Evolutionary conservation across 2,888 invertebrate species (phyloP), one percentile per base, ranked within the genome.

Genomic region (Melipona beecheii): DNA sequence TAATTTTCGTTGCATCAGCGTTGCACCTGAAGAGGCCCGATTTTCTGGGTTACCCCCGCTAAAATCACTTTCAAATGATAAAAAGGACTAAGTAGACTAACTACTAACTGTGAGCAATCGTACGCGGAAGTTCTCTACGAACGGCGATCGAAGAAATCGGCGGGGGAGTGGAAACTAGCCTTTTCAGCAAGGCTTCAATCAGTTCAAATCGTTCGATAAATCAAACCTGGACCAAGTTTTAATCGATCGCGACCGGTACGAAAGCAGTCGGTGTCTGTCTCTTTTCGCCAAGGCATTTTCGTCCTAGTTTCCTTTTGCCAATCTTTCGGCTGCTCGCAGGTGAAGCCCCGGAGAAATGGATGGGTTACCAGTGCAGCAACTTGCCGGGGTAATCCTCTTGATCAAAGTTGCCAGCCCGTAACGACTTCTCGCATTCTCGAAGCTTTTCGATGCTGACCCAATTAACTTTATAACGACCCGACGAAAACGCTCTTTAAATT

Each of bases 161-260:
- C 13, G 24, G 1, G 9, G 24, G 31, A 52, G 17, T 72, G 78
- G 58, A 49, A 73, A 49, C 56, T 58, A 56, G 56, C 72, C 66
- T 72, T 86, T 85, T 85, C 79, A 85, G 56, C 77, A 78, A 58
- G 69, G 73, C 60, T 65, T 79, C 85, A 83, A 87, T 90, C 86
- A 87, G 71, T 76, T 76, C 24, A 85, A 87, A 89, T 90, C 86
- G 86, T 78, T 85, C 90, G 86, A 90, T 90, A 90, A 90, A 90
- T 90, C 88, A 90, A 87, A 85, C 86, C 66, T 50, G 69, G 43
- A 50, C 60, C 62, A 90, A 89, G 86, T 90, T 90, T 90, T 90
- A 90, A 90, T 90, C 90, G 90, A 83, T 90, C 89, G 75, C 52
- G 79, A 71, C 71, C 54, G 60, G 77, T 77, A 81, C 43, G 54